Evolutionary conservation across 1,140 invertebrate genomes (phyloP).

Genomic region (Drosophila subpulchrella): DNA sequence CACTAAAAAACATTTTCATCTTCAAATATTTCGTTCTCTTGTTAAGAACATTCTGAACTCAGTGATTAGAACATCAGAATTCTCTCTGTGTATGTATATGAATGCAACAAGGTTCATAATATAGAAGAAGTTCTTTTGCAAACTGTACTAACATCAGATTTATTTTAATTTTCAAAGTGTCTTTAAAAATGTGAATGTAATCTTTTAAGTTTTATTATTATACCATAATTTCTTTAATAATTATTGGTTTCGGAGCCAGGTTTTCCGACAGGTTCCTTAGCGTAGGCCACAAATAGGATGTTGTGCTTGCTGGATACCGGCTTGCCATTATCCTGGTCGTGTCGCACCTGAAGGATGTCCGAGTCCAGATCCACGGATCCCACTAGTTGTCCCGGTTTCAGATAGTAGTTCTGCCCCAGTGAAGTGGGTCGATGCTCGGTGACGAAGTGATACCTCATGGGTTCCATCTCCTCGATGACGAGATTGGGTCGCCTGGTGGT

Average conservation of each 20-base stretch:
- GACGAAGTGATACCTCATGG: conserved; percentile 56
- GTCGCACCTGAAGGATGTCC: conserved; percentile 39
- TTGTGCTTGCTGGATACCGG: conserved; percentile 65
- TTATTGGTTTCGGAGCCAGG: not conserved
- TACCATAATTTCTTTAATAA: too few species aligned
- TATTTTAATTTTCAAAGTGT: not conserved
- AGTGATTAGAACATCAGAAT: too few species aligned
- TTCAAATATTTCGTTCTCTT: too few species aligned
- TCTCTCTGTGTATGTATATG: too few species aligned
- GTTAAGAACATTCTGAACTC: too few species aligned
- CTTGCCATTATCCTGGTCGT: conserved; percentile 27
- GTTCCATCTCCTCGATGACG: conserved; percentile 26
- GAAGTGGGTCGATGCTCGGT: conserved; percentile 58
- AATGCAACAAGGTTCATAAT: too few species aligned
- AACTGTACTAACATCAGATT: not conserved
- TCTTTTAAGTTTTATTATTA: too few species aligned
- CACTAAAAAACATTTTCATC: too few species aligned
- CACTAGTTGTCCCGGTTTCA: conserved; percentile 67
- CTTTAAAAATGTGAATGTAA: not conserved
- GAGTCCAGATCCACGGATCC: conserved; percentile 58
- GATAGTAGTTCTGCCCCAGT: conserved; percentile 63
- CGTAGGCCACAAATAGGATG: conserved; percentile 65
- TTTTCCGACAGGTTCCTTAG: conserved; percentile 22
- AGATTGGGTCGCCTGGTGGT: conserved; percentile 27
- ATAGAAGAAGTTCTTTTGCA: too few species aligned